Evolutionary conservation across 1,140 invertebrate genomes (phyloP), one percentile per base, ranked within the genome.

Genomic region (Aphis gossypii): DNA sequence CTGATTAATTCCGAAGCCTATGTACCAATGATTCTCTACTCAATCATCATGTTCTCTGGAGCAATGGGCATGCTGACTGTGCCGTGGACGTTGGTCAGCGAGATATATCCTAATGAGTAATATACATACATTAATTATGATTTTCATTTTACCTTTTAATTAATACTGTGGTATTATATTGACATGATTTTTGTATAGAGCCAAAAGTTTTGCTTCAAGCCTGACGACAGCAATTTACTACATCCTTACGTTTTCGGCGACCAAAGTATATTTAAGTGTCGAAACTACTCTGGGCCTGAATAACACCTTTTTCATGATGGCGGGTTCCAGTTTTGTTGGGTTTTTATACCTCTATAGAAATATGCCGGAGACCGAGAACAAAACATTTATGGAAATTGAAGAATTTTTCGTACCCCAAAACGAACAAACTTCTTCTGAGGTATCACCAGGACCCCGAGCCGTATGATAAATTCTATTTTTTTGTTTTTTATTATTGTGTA

Each of bases 301-400:
- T 7, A 94, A 94, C 89, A 93, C 94, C 2, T 94, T 94, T n/a
- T 94, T 94, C 83, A n/a, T 94, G 46, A 93, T 94, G n/a, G 93
- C 93, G 2, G 56, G 56, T 25, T 83, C 41, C 38, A 56, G 76
- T 48, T 35, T 60, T 11, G 6, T 94, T 23, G 94, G 94, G 11
- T 51, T 94, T 21, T 21, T 94, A 30, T 95, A 94, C 89, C 82
- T 95, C 20, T 94, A 94, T 84, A 94, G 94, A 38, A 92, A 44
- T 86, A 88, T 95, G 41, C 94, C 94, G 35, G 94, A 95, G 89
- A 95, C 94, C 2, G 94, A 94, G 93, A 94, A 94, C 30, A 94
- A 94, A 93, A 94, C 94, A 11, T 60, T 95, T 23, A 90, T 94
- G 82, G 94, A 94, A 82, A 94, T 95, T 11, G 94, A 95, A 93